Percentiles rank a stretch among this genome's conserved stretches.
These are phyloP conservation scores for Lineus longissimus DNA, from an alignment of 1,140 invertebrate genomes.

Conservation along the genomic window DNA sequence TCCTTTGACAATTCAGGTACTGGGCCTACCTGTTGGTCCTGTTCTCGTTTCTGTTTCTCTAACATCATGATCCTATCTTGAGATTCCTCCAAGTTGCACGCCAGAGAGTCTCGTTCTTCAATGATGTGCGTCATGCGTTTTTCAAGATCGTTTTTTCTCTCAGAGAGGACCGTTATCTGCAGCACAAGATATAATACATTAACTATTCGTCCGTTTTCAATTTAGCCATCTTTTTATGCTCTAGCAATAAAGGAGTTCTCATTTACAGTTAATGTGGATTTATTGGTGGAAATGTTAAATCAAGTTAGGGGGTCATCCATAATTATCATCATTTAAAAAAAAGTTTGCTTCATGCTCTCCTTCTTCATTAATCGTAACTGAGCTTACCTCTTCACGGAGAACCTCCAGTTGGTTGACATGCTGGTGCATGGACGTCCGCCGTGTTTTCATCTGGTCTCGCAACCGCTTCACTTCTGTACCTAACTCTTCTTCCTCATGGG, in stretches of 20 bases:
- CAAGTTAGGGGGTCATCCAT: too few relatives aligned
- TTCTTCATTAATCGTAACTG: too few relatives aligned
- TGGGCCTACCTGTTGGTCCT: slow-evolving; percentile 63
- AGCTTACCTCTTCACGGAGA: slow-evolving; percentile 73
- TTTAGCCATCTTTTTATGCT: not conserved
- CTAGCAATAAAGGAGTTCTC: not conserved
- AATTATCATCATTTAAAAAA: too few relatives aligned
- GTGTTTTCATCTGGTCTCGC: slow-evolving; percentile 73
- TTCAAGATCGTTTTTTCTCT: slow-evolving; percentile 81
- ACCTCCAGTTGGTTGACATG: slow-evolving; percentile 85
- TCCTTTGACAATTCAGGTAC: too few relatives aligned
- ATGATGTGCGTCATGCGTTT: slow-evolving; percentile 65
- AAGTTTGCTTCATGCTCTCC: too few relatives aligned
- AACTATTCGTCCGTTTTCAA: not conserved
- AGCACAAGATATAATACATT: slow-evolving; percentile 8
- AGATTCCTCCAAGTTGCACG: slow-evolving; percentile 78
- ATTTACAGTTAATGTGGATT: too few relatives aligned
- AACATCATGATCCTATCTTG: slow-evolving; percentile 79
- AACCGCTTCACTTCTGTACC: slow-evolving; percentile 73
- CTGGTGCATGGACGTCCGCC: slow-evolving; percentile 75
- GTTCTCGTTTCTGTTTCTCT: slow-evolving; percentile 79
- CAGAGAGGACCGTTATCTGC: slow-evolving; percentile 73
- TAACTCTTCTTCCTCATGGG: slow-evolving; percentile 75
- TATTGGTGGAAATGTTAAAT: too few relatives aligned
- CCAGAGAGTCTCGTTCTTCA: slow-evolving; percentile 73